A percentile compares a stretch with the other conserved stretches of the same genome.
Evolutionary conservation across 1,140 invertebrate species (phyloP).

Genomic region (Thrips palmi): DNA sequence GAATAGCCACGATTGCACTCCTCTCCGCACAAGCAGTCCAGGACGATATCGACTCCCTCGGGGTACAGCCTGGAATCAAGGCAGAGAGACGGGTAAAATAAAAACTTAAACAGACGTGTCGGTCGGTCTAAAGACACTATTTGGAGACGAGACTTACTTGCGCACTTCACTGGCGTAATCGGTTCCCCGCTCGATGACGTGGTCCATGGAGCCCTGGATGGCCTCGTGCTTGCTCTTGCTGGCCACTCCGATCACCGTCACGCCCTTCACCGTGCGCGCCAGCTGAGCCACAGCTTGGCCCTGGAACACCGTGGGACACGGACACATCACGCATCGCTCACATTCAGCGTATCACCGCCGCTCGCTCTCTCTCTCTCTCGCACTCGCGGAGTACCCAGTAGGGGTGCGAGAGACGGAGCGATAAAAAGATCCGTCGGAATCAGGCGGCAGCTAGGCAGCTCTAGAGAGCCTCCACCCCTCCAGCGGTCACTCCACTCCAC

Average conservation of each 20-base stretch:
- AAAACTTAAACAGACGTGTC: not conserved
- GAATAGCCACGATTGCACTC: constrained; percentile 70
- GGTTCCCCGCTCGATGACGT: constrained; percentile 51
- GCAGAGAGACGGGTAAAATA: not conserved
- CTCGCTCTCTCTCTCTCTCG: no score
- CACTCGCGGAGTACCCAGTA: no score
- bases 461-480: no score
- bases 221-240: constrained; percentile 69
- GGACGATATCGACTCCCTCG: constrained; percentile 69
- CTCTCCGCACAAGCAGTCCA: constrained; percentile 77
- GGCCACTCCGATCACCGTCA: constrained; percentile 69
- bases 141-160: constrained; percentile 59
- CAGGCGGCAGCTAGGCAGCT: no score
- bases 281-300: constrained; percentile 70
- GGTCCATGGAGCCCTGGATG: constrained; percentile 53
- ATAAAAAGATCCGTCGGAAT: no score
- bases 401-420: no score
- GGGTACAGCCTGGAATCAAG: constrained; percentile 36
- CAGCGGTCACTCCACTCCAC: no score
- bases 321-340: no score
- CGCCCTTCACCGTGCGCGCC: constrained; percentile 58
- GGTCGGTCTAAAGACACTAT: no score
- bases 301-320: no score
- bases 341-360: no score
- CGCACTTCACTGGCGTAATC: constrained; percentile 69